These are phyloP conservation scores for Melieria crassipennis DNA, from an alignment of 2,888 invertebrate species.

Conservation along the genomic window DNA sequence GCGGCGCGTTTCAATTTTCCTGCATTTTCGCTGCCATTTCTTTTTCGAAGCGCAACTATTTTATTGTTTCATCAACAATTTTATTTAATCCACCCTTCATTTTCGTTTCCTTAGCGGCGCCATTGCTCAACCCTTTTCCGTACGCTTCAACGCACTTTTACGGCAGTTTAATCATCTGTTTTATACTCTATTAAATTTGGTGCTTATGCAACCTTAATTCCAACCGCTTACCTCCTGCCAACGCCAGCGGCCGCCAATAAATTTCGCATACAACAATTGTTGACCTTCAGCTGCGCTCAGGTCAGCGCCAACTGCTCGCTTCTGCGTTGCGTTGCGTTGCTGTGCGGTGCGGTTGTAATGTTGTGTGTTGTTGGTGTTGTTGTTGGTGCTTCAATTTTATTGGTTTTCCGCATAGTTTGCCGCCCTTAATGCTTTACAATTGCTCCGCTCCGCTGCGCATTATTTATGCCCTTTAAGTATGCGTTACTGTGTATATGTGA, in stretches of 20 bases:
- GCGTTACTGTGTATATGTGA: neutral
- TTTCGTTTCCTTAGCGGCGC: too few relatives aligned
- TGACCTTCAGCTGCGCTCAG: neutral
- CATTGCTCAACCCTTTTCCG: too few relatives aligned
- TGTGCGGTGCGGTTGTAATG: constrained; percentile 12
- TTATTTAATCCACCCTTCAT: too few relatives aligned
- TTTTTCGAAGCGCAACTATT: too few relatives aligned
- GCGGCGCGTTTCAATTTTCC: too few relatives aligned
- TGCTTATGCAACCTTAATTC: constrained; percentile 18
- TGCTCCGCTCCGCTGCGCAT: too few relatives aligned
- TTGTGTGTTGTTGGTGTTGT: neutral
- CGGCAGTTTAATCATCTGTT: constrained; percentile 10
- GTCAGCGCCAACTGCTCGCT: constrained; percentile 4
- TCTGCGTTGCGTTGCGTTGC: neutral
- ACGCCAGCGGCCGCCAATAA: constrained; percentile 5
- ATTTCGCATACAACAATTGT: constrained; percentile 5
- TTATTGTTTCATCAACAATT: too few relatives aligned
- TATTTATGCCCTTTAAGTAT: too few relatives aligned
- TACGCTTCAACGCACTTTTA: too few relatives aligned
- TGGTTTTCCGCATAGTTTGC: neutral
- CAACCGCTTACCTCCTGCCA: constrained; percentile 3
- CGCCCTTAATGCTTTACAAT: too few relatives aligned
- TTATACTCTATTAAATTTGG: constrained; percentile 28
- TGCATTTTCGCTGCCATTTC: too few relatives aligned
- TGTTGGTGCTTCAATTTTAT: neutral